Conservation (phyloP, 2,888 invertebrate species). For the Luperina testacea region DNA sequence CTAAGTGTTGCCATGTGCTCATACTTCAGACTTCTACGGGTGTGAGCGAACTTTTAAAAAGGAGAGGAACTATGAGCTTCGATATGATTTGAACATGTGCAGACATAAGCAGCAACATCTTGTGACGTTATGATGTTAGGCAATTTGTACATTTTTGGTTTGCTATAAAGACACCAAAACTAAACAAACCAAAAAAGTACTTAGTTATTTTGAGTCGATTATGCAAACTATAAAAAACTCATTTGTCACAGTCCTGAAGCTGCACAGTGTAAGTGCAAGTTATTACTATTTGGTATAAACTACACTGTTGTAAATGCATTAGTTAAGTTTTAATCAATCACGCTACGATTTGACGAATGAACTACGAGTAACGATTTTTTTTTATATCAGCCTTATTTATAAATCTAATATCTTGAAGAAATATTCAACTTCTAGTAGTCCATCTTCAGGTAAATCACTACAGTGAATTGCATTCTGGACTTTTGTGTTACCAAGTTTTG, state of each 20-base stretch:
- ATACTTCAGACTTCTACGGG: neutral
- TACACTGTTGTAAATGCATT: constrained; percentile 20
- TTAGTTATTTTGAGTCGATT: neutral
- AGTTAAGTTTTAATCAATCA: constrained; percentile 42
- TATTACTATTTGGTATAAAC: neutral
- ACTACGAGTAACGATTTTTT: constrained; percentile 50
- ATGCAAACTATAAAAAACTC: neutral
- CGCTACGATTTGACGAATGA: constrained; percentile 44
- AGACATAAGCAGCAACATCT: neutral
- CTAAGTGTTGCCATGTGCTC: constrained; percentile 22
- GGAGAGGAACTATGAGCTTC: neutral
- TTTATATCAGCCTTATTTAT: constrained; percentile 71
- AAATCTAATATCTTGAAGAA: constrained; percentile 93
- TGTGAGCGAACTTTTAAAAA: neutral
- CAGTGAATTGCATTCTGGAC: constrained; percentile 97
- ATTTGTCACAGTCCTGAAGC: constrained; percentile 12
- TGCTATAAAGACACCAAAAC: neutral
- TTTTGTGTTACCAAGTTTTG: constrained; percentile 95
- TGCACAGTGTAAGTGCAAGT: constrained; percentile 10
- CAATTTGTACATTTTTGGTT: neutral
- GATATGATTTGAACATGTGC: neutral
- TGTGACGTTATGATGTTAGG: neutral
- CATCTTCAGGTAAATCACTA: constrained; percentile 97
- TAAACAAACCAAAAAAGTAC: too few relatives aligned
- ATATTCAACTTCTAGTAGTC: constrained; percentile 94